Percentiles rank a stretch among this genome's conserved stretches.
Evolutionary conservation across 2,888 invertebrate genomes (phyloP).

Genomic region (Chloroclystis v-ata): DNA sequence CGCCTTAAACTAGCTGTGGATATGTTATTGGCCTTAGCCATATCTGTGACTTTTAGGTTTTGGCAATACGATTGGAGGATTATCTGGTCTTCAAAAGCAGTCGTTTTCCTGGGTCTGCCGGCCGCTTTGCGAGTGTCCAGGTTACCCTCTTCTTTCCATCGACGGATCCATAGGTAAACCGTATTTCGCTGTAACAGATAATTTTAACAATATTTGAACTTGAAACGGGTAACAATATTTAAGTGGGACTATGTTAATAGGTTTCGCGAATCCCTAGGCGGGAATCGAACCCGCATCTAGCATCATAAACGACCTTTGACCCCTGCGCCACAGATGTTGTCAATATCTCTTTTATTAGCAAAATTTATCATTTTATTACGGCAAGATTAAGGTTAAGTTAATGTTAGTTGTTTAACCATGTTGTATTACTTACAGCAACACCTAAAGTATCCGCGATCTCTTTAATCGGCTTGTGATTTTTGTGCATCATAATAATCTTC

Average conservation of each 20-base stretch:
- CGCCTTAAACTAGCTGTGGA: constrained; percentile 16
- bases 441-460: constrained; percentile 17
- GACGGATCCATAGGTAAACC: constrained; percentile 18
- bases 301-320: too few relatives aligned
- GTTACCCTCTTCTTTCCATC: constrained; percentile 20
- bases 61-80: constrained; percentile 18
- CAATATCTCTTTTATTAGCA: too few relatives aligned
- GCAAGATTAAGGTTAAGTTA: too few relatives aligned
- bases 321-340: too few relatives aligned
- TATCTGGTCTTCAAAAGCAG: constrained; percentile 17
- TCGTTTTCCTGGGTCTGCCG: constrained; percentile 15
- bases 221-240: too few relatives aligned
- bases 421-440: constrained; percentile 20
- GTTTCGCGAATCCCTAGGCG: too few relatives aligned
- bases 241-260: too few relatives aligned
- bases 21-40: constrained; percentile 17
- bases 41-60: constrained; percentile 16
- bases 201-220: too few relatives aligned
- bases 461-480: constrained; percentile 14
- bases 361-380: too few relatives aligned
- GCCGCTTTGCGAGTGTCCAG: constrained; percentile 13
- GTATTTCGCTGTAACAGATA: constrained; percentile 12
- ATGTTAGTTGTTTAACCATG: too few relatives aligned
- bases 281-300: too few relatives aligned
- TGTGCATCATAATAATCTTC: constrained; percentile 16